Evolutionary conservation across 2,113 vertebrate genomes (phyloP).

Genomic region (Salvelinus namaycush): DNA sequence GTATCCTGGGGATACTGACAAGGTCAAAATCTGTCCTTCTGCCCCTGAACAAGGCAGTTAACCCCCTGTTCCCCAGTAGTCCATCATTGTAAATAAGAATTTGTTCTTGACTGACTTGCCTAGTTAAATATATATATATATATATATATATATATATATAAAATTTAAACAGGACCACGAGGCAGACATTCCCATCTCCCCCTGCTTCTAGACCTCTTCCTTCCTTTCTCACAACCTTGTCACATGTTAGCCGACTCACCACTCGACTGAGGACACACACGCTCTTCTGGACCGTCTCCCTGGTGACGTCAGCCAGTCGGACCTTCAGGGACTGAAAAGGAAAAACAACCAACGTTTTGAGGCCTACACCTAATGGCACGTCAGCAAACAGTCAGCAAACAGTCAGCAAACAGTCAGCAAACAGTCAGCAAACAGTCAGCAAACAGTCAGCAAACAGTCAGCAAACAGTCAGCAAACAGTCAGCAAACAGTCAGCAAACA

Average conservation of each 20-base stretch:
- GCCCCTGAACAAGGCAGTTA: too few relatives aligned
- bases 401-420: background rate
- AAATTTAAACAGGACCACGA: too few relatives aligned
- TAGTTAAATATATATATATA: too few relatives aligned
- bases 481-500: background rate
- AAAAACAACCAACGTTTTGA: background rate
- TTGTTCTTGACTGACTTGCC: too few relatives aligned
- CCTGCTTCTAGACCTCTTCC: too few relatives aligned
- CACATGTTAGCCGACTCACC: slow-evolving; percentile 77
- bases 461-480: background rate
- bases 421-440: background rate
- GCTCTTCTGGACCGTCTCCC: slow-evolving; percentile 98
- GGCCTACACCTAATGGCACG: too few relatives aligned
- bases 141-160: too few relatives aligned
- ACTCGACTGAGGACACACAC: slow-evolving; percentile 95
- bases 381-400: background rate
- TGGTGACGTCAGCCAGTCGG: slow-evolving; percentile 92
- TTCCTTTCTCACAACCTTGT: background rate
- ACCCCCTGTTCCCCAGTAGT: too few relatives aligned
- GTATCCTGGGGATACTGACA: background rate
- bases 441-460: background rate
- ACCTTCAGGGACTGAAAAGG: slow-evolving; percentile 87
- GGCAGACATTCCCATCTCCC: too few relatives aligned
- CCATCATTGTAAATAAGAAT: too few relatives aligned
- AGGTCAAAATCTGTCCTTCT: too few relatives aligned